phyloP scores from a whole-genome alignment of 2,888 invertebrate species.

The Drosophila subsilvestris region DNA sequence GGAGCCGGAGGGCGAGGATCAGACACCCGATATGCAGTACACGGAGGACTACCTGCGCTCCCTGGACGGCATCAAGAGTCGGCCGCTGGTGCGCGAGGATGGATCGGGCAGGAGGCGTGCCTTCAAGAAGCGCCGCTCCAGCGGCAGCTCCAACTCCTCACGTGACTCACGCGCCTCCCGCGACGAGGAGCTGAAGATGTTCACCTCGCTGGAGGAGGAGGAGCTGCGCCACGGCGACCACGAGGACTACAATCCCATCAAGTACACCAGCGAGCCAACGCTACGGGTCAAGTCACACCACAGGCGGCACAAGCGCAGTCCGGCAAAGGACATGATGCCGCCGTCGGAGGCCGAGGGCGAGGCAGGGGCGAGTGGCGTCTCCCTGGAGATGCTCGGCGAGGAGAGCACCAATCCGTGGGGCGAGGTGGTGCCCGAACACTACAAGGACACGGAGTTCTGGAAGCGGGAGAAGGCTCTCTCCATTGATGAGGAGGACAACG shows the following conservation, averaged over 20 bases:
- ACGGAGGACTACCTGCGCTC: conserved; percentile 85
- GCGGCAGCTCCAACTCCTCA: conserved; percentile 86
- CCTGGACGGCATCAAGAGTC: conserved; percentile 88
- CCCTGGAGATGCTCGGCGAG: conserved; percentile 81
- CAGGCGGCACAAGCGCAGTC: conserved; percentile 82
- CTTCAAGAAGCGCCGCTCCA: conserved; percentile 87
- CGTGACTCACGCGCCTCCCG: conserved; percentile 87
- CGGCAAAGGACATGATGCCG: conserved; percentile 75
- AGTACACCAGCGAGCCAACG: conserved; percentile 81
- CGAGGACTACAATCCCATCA: conserved; percentile 80
- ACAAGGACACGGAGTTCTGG: conserved; percentile 83
- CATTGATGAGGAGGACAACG: conserved; percentile 82
- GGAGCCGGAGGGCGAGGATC: conserved; percentile 84
- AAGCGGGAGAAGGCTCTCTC: conserved; percentile 82
- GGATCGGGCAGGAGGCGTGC: conserved; percentile 87
- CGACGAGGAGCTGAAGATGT: conserved; percentile 87
- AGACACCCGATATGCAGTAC: conserved; percentile 75
- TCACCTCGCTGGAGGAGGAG: conserved; percentile 87
- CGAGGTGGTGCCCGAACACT: conserved; percentile 81
- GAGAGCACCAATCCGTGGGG: conserved; percentile 83
- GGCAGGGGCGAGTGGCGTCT: conserved; percentile 49
- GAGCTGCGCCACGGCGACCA: conserved; percentile 84
- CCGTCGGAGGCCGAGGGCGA: conserved; percentile 31
- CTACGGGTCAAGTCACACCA: conserved; percentile 78
- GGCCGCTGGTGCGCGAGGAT: conserved; percentile 87